A percentile compares a stretch with the other conserved stretches of the same genome.
Conservation (phyloP, 2,797 vertebrate genomes). For the Pangasius sanitwongsei region DNA sequence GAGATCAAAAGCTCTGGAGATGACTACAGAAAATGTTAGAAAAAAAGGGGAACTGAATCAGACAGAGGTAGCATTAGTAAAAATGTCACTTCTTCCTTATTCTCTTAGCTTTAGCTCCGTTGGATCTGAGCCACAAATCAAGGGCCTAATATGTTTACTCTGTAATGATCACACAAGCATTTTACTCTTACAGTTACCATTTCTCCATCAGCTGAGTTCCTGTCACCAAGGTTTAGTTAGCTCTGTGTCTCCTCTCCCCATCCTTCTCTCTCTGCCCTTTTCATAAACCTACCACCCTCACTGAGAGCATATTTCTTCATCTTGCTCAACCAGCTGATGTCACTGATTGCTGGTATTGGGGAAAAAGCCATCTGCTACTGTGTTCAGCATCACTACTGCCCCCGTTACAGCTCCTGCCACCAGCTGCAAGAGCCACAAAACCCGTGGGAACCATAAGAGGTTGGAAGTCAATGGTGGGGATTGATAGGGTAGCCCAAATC, state of each 20-base stretch:
- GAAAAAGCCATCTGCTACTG: constrained; percentile 59
- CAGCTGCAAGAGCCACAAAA: constrained; percentile 6
- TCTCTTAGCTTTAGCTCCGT: background rate
- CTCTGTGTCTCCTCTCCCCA: background rate
- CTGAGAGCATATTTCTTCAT: constrained; percentile 40
- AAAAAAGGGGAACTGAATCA: background rate
- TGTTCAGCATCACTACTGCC: constrained; percentile 45
- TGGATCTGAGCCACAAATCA: background rate
- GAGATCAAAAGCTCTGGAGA: constrained; percentile 14
- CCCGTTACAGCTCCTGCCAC: constrained; percentile 44
- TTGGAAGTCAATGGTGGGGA: background rate
- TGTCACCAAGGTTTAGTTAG: background rate
- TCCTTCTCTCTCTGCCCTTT: constrained; percentile 36
- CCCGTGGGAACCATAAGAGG: background rate
- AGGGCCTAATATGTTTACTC: background rate
- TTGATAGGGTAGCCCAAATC: constrained; percentile 16
- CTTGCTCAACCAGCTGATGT: constrained; percentile 56
- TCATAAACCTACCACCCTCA: constrained; percentile 41
- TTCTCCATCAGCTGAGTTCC: background rate
- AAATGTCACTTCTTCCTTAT: background rate
- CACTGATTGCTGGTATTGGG: constrained; percentile 41
- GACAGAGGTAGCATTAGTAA: background rate
- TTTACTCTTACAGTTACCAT: background rate
- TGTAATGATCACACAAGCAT: background rate
- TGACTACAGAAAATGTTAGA: constrained; percentile 20